A percentile compares a stretch with the other conserved stretches of the same genome.
These are phyloP conservation scores for Heterotis niloticus DNA, from an alignment of 2,113 vertebrate species.

Conservation along the genomic window DNA sequence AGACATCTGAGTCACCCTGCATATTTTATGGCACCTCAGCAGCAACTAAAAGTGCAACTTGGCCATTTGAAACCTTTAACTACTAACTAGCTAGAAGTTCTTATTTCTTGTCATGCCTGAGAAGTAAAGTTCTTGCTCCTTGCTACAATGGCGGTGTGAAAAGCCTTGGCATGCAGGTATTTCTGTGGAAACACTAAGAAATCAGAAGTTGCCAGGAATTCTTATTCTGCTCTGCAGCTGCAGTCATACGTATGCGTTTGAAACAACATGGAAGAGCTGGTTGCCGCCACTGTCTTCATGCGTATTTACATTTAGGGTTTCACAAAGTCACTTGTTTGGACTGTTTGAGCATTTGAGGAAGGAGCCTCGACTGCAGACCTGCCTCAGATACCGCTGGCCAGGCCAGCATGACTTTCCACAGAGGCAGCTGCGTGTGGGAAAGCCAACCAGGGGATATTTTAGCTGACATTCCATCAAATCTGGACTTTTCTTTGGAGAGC, in stretches of 20 bases:
- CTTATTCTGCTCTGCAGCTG: background rate
- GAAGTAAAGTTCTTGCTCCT: conserved; percentile 37
- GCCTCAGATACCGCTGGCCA: background rate
- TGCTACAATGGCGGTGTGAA: conserved; percentile 22
- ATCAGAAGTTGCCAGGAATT: conserved; percentile 11
- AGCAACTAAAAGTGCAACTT: too few species aligned
- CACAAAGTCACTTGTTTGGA: background rate
- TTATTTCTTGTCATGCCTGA: conserved; percentile 40
- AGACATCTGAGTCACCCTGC: too few species aligned
- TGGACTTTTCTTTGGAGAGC: conserved; percentile 46
- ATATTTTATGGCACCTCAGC: too few species aligned
- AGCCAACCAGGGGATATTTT: conserved; percentile 52
- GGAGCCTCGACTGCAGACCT: background rate
- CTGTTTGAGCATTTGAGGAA: background rate
- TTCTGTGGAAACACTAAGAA: conserved; percentile 37
- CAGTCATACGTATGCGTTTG: background rate
- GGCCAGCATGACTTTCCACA: conserved; percentile 42
- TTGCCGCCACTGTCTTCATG: background rate
- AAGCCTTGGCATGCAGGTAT: conserved; percentile 26
- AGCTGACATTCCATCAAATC: conserved; percentile 57
- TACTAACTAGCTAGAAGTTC: background rate
- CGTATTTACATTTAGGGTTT: background rate
- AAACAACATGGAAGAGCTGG: background rate
- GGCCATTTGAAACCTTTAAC: too few species aligned
- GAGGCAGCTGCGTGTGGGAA: conserved; percentile 55